Evolutionary conservation across 1,140 invertebrate genomes (phyloP), one percentile per base, ranked within the genome.

Genomic region (Hestina assimilis): DNA sequence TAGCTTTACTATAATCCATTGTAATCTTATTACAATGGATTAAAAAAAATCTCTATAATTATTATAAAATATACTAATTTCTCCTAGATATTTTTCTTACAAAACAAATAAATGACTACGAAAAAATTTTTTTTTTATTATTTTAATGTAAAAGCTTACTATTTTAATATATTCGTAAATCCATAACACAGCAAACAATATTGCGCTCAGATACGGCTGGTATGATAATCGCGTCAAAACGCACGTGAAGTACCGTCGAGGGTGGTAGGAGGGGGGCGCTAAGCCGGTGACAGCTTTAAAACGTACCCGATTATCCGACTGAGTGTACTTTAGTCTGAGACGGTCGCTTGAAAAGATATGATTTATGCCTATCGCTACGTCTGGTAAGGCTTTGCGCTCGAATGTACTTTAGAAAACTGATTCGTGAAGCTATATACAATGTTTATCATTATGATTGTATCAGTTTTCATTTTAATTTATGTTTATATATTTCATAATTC

Each of bases 221-320:
- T 83, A 87, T 84, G 82, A 87, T 87, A 87, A 87, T 87, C 83
- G 79, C 82, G 83, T 87, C 80, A 87, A 84, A 87, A 84, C 81
- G 81, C 81, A 84, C 80, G 81, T 83, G 76, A 83, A 85, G 82
- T 78, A 72, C 64, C 72, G 60, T n/a, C 35, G 56, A 52, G 56
- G 45, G 52, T 17, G 57, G 59, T 31, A 42, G 54, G 56, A 8
- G 55, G 50, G 66, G 69, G 66, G 65, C 46, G 73, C 72, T 84
- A 83, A 87, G 83, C 82, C 68, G 75, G 68, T 81, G 79, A 79
- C 75, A 75, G 47, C 47, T 50, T 84, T 85, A 80, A 85, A 84
- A 84, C 73, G 73, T 73, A 76, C 73, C 82, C 73, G 83, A 83
- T 86, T 86, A 86, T 81, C 78, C 78, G 64, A 56, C 73, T 50